Evolutionary conservation across 1,140 invertebrate species (phyloP).

Genomic region (Cotesia chilonis): DNA sequence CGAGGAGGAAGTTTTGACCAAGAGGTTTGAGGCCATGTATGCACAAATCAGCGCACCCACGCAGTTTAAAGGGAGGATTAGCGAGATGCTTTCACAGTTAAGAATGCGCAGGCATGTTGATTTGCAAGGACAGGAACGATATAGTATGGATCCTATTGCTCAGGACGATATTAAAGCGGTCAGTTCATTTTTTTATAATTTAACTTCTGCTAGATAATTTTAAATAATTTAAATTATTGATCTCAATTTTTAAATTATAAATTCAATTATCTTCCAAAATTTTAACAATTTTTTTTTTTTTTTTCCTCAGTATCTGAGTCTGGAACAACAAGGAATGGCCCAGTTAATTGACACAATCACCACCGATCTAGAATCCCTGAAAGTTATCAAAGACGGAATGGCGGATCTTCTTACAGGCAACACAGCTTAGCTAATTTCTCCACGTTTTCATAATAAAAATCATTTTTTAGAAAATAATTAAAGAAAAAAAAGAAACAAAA

Average conservation of each 20-base stretch:
- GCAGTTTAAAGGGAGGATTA: slow-evolving; percentile 90
- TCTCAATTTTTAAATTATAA: not conserved
- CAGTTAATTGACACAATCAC: slow-evolving; percentile 83
- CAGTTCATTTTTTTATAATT: slow-evolving; percentile 36
- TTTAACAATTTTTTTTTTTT: slow-evolving; percentile 9
- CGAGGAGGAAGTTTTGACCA: slow-evolving; percentile 87
- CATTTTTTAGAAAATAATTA: not conserved
- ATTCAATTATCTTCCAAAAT: not conserved
- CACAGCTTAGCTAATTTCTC: slow-evolving; percentile 47
- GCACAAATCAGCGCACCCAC: slow-evolving; percentile 88
- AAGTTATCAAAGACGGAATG: slow-evolving; percentile 84
- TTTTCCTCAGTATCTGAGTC: slow-evolving; percentile 73
- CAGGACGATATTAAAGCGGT: slow-evolving; percentile 74
- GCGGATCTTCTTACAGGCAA: slow-evolving; percentile 60
- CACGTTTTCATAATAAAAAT: slow-evolving; percentile 32
- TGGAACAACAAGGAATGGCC: slow-evolving; percentile 86
- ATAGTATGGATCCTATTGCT: slow-evolving; percentile 72
- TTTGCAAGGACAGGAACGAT: slow-evolving; percentile 63
- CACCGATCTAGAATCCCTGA: slow-evolving; percentile 77
- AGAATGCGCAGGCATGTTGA: slow-evolving; percentile 77
- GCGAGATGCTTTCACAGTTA: slow-evolving; percentile 88
- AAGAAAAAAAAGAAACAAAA: not conserved
- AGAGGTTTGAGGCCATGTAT: slow-evolving; percentile 85
- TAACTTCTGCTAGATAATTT: no score
- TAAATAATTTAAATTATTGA: no score